Base-by-base conservation (phyloP, 1,140 invertebrate species). In the Magallana angulata region DNA sequence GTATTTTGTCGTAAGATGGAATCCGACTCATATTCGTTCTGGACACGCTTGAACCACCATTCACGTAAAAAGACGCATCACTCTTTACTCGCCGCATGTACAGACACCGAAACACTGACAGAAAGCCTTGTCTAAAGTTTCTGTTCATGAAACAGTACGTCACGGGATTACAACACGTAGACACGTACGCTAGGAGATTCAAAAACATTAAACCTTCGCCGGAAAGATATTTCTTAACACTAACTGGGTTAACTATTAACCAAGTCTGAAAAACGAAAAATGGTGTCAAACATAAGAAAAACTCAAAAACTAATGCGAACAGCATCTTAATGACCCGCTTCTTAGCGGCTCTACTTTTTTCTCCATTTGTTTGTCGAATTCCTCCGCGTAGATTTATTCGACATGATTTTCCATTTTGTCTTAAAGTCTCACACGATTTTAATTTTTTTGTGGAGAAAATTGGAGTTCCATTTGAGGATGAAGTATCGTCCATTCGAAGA, bases 61-160 rank as follows among this genome's bases (percentile, higher is more conserved):
- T 87, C 9, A 56, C 58, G 8, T 56, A 84, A 24, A 84, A 84
- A 24, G 86, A 83, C 24, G 60, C 30, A n/a, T 82, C 62, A 56
- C 18, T 87, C 57, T 86, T 86, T 0, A 57, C 48, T 36, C 88
- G 88, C 12, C 81, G 59, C 36, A 82, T 89, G 76, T 88, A 85
- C 36, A 84, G 14, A 82, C 91, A 91, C 0, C 89, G 96, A 92
- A 98, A 97, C 0, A 97, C 96, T 36, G 96, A 95, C 16, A 97
- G 95, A 92, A 98, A 98, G 0, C 97, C 97, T 85, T 97, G 96
- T 58, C 98, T 95, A 92, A 98, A 99, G 92, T 97, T 98, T 85
- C 96, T 96, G 94, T 98, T 98, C 97, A 98, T 98, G 95, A 98
- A 98, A 95, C 97, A 98, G 93, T 98, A 98, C 0, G 98, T 98